Conservation (phyloP, 2,797 vertebrate species). For the Clamator glandarius region DNA sequence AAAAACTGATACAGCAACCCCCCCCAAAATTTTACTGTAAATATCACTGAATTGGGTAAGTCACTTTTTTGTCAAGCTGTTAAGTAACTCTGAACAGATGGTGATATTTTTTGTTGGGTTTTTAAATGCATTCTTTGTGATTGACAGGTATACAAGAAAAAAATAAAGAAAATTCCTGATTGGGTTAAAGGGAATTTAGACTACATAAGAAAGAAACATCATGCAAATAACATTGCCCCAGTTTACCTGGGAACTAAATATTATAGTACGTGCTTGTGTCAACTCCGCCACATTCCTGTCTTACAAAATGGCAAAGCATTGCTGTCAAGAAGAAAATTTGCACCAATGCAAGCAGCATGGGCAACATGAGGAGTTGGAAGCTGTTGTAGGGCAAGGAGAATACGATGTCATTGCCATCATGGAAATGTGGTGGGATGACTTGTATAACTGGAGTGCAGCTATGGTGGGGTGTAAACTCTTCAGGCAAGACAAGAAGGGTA, state of each 20-base stretch:
- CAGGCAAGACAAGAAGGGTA: too few relatives aligned
- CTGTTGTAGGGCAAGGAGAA: too few relatives aligned
- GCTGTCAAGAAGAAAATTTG: background rate
- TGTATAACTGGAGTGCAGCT: too few relatives aligned
- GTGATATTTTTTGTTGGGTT: background rate
- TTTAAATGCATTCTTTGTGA: background rate
- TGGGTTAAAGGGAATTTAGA: background rate
- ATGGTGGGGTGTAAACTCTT: too few relatives aligned
- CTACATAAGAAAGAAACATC: background rate
- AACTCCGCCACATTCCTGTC: background rate
- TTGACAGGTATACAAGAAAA: background rate
- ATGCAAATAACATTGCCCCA: background rate
- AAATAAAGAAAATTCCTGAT: background rate
- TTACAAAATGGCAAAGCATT: background rate
- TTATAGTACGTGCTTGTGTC: background rate
- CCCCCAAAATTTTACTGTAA: background rate
- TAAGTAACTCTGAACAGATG: background rate
- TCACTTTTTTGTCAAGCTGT: background rate
- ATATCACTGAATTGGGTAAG: background rate
- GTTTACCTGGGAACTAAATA: background rate
- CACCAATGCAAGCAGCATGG: too few relatives aligned
- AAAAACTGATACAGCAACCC: background rate
- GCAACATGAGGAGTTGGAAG: too few relatives aligned
- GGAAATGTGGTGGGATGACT: too few relatives aligned
- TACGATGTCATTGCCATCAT: too few relatives aligned